phyloP scores from a whole-genome alignment of 2,888 invertebrate genomes.

The Acanthoscelides obtectus region DNA sequence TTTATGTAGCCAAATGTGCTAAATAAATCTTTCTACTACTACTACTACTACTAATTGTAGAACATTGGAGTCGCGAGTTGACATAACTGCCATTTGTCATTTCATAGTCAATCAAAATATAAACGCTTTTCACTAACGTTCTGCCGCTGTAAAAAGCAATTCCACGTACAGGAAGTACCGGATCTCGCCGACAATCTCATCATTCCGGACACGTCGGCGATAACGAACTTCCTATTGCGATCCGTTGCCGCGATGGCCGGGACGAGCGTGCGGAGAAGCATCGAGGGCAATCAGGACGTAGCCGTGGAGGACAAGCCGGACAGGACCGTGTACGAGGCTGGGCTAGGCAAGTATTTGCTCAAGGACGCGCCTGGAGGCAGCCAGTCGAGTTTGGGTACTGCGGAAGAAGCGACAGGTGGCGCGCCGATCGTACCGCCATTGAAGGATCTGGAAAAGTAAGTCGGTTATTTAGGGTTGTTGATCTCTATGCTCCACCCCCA shows the following conservation, averaged over 20 bases:
- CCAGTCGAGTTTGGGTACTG: constrained; percentile 29
- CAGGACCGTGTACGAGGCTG: constrained; percentile 42
- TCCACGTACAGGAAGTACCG: constrained; percentile 57
- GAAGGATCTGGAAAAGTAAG: constrained; percentile 46
- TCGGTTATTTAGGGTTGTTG: too few species aligned
- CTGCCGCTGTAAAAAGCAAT: too few species aligned
- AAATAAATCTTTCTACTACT: too few species aligned
- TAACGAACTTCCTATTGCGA: constrained; percentile 57
- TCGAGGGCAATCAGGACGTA: constrained; percentile 1
- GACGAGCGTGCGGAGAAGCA: neutral
- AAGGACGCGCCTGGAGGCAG: constrained; percentile 44
- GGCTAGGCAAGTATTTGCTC: constrained; percentile 29
- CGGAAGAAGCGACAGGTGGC: too few species aligned
- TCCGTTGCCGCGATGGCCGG: constrained; percentile 25
- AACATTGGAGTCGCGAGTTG: too few species aligned
- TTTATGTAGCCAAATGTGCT: too few species aligned
- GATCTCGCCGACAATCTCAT: constrained; percentile 59
- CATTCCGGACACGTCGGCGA: constrained; percentile 63
- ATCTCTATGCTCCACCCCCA: too few species aligned
- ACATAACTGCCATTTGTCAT: too few species aligned
- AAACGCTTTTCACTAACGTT: too few species aligned
- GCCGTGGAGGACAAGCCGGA: constrained; percentile 42
- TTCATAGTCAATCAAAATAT: too few species aligned
- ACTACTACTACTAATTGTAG: too few species aligned
- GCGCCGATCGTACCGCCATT: constrained; percentile 40